Evolutionary conservation across 2,797 vertebrate species (phyloP).

Genomic region (Psittacula derbiana): DNA sequence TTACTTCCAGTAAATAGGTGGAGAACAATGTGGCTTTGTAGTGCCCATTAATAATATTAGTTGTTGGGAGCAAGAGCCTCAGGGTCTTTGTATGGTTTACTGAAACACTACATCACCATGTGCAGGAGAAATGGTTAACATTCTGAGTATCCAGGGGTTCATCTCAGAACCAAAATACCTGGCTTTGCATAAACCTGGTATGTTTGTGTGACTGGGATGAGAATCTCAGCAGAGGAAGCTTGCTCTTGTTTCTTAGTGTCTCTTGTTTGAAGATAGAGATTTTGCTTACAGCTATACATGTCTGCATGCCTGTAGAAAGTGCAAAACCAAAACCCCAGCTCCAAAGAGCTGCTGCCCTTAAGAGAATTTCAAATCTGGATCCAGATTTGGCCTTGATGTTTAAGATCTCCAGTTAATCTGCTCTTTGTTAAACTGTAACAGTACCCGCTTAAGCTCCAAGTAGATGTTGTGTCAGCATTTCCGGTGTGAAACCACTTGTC

Average conservation of each 20-base stretch:
- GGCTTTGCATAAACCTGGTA: not conserved
- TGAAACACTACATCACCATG: not conserved
- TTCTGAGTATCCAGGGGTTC: not conserved
- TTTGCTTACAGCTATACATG: not conserved
- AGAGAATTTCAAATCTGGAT: not conserved
- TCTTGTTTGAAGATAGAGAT: not conserved
- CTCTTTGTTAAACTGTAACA: not conserved
- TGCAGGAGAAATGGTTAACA: not conserved
- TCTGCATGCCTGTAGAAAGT: not conserved
- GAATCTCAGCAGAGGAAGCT: not conserved
- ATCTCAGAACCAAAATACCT: not conserved
- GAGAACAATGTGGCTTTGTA: constrained; percentile 55
- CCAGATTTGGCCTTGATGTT: not conserved
- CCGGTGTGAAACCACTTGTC: not conserved
- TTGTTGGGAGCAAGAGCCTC: not conserved
- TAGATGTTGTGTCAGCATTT: not conserved
- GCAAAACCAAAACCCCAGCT: not conserved
- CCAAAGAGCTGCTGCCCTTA: not conserved
- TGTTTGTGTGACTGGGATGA: not conserved
- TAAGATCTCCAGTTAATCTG: not conserved
- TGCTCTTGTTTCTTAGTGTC: accelerated
- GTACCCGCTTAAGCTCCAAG: not conserved
- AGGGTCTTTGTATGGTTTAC: not conserved
- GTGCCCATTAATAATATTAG: constrained; percentile 27
- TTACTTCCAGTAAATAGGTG: constrained; percentile 38